Conservation (phyloP, 2,797 vertebrate species). For the Synanceia verrucosa region DNA sequence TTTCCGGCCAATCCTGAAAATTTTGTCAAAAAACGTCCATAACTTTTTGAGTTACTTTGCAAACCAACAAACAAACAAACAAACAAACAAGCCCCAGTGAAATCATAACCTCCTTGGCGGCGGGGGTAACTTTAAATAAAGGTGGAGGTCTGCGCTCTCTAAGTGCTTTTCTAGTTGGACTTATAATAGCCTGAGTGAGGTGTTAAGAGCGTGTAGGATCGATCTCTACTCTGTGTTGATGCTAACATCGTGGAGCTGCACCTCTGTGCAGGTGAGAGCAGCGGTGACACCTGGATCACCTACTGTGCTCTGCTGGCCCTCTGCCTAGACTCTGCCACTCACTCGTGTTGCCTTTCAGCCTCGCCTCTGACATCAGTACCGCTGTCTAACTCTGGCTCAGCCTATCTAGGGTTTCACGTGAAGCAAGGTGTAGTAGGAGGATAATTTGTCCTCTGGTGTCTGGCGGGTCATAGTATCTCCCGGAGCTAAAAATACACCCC, state of each 20-base stretch:
- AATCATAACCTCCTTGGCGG: no score
- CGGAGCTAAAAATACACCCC: constrained; percentile 74
- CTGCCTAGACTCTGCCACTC: constrained; percentile 50
- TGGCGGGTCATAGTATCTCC: constrained; percentile 68
- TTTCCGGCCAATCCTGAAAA: no score
- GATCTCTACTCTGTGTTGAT: background rate
- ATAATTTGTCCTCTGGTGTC: constrained; percentile 60
- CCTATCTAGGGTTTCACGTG: constrained; percentile 65
- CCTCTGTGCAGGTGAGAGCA: constrained; percentile 18
- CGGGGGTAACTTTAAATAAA: no score
- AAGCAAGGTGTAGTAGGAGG: constrained; percentile 67
- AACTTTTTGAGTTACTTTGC: no score
- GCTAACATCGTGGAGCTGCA: background rate
- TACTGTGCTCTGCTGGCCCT: constrained; percentile 29
- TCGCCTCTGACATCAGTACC: constrained; percentile 61
- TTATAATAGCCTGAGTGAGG: background rate
- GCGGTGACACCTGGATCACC: constrained; percentile 26
- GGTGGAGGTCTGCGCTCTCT: no score
- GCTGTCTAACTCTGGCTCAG: constrained; percentile 21
- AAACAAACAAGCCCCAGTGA: no score
- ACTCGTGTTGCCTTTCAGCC: constrained; percentile 51
- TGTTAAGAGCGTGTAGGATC: background rate
- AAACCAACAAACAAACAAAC: no score
- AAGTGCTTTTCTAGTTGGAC: no score
- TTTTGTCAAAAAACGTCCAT: no score